phyloP scores from a whole-genome alignment of 2,888 invertebrate genomes.

The Amphiduros pacificus region DNA sequence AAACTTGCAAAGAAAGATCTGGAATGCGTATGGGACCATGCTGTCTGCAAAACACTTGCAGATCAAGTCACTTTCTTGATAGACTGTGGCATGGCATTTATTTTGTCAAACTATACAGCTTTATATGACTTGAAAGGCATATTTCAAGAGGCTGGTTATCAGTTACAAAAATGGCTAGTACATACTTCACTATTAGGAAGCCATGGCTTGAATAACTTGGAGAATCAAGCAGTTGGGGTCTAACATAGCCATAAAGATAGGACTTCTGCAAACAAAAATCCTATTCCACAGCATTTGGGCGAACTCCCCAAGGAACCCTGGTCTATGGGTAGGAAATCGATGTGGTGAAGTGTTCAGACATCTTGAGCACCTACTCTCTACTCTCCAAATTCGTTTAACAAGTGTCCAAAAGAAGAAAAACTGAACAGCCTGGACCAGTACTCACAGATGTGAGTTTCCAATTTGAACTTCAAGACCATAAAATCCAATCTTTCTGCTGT shows the following conservation, averaged over 20 bases:
- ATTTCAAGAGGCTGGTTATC: constrained; percentile 28
- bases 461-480: no score
- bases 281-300: constrained; percentile 45
- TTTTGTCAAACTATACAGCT: constrained; percentile 35
- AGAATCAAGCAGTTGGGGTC: constrained; percentile 43
- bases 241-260: constrained; percentile 27
- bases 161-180: constrained; percentile 15
- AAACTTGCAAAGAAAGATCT: background rate
- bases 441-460: constrained; percentile 48
- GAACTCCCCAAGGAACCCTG: constrained; percentile 46
- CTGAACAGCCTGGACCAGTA: constrained; percentile 49
- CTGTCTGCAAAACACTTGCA: constrained; percentile 38
- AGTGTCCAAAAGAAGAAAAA: constrained; percentile 35
- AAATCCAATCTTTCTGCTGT: no score
- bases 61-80: constrained; percentile 33
- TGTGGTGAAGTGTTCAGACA: constrained; percentile 51
- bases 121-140: constrained; percentile 20
- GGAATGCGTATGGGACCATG: constrained; percentile 39
- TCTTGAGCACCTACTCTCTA: constrained; percentile 47
- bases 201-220: constrained; percentile 41
- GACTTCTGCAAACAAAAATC: constrained; percentile 38
- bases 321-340: constrained; percentile 44
- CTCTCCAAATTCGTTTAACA: constrained; percentile 35
- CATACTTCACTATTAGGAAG: no score
- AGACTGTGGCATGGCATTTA: constrained; percentile 45